Percentiles rank a stretch among this genome's conserved stretches.
Evolutionary conservation across 2,113 vertebrate genomes (phyloP).

Genomic region (Poeciliopsis turrubarensis): DNA sequence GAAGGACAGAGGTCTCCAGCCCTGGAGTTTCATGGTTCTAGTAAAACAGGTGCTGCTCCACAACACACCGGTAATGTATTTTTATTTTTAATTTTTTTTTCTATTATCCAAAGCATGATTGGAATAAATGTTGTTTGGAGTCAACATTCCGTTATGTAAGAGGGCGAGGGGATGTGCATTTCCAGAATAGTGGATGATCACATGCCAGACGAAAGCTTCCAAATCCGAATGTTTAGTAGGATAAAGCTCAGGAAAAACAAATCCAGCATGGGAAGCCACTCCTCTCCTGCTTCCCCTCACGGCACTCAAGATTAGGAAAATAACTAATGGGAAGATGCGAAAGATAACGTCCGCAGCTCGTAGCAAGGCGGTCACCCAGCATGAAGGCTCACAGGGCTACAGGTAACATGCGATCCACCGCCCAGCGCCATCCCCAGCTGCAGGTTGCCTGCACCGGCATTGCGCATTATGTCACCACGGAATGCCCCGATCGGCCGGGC

Average conservation of each 20-base stretch:
- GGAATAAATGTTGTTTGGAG: slow-evolving; percentile 31
- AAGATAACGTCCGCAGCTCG: not conserved
- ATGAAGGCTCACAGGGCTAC: slow-evolving; percentile 21
- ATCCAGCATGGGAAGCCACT: slow-evolving; percentile 28
- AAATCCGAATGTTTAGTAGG: slow-evolving; percentile 49
- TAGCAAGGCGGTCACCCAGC: not conserved
- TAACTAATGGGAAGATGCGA: no score
- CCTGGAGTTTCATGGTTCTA: no score
- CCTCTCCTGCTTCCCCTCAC: not conserved
- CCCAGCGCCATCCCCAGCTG: not conserved
- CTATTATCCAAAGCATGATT: slow-evolving; percentile 12
- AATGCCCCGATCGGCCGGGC: slow-evolving; percentile 1
- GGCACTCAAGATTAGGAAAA: no score
- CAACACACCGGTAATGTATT: no score
- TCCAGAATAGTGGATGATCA: slow-evolving; percentile 28
- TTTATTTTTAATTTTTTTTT: not conserved
- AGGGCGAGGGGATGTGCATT: slow-evolving; percentile 42
- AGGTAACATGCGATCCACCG: slow-evolving; percentile 12
- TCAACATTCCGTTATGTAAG: slow-evolving; percentile 43
- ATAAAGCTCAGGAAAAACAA: slow-evolving; percentile 54
- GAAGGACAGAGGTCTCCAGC: not conserved
- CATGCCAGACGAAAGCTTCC: slow-evolving; percentile 11
- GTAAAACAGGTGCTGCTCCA: no score
- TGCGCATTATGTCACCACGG: slow-evolving; percentile 64
- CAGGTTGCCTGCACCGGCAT: slow-evolving; percentile 11